Conservation (phyloP, 2,113 vertebrate genomes). For the Trinectes maculatus region DNA sequence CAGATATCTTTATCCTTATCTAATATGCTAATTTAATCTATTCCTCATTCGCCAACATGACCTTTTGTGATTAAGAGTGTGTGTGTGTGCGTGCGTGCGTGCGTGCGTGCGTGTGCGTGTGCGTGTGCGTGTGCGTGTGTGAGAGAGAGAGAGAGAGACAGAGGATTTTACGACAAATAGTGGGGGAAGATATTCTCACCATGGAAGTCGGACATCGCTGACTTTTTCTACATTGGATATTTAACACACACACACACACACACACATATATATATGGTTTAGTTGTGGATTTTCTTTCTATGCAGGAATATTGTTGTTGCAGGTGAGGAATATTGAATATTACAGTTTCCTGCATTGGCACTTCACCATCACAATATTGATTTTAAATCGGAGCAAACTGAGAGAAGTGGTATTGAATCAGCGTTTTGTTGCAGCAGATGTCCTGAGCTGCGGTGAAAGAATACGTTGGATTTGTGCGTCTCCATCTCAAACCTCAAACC, state of each 20-base stretch:
- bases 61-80: conserved; percentile 99
- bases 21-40: conserved; percentile 99
- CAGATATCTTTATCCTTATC: conserved; percentile 99
- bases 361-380: not conserved
- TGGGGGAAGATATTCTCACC: no score
- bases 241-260: no score
- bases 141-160: no score
- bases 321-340: conserved; percentile 6
- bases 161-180: conserved; percentile 64
- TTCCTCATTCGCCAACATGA: conserved; percentile 95
- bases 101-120: conserved; percentile 26
- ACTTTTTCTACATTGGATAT: conserved; percentile 4
- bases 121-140: no score
- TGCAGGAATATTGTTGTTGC: not conserved
- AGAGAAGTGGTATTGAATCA: not conserved
- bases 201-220: not conserved
- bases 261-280: no score
- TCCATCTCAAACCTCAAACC: no score
- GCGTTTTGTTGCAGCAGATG: not conserved
- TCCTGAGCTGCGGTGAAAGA: not conserved
- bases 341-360: not conserved
- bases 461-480: not conserved
- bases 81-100: conserved; percentile 27
- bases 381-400: not conserved
- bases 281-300: no score